Conservation (phyloP, 2,797 vertebrate genomes). For the Botia almorhae region DNA sequence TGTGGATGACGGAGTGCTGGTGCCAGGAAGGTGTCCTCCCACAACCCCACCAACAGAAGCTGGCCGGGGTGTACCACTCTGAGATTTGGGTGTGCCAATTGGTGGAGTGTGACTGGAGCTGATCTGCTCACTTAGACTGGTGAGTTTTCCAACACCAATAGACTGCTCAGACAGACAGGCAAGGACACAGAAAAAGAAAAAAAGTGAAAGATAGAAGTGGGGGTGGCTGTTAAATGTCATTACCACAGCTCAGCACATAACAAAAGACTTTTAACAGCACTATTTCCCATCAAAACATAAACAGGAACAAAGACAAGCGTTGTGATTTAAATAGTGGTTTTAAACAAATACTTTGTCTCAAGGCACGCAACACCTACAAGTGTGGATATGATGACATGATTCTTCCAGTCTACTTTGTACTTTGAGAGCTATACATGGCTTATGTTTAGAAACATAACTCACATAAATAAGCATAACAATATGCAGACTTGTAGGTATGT, state of each 20-base stretch:
- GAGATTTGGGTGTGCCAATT: conserved; percentile 86
- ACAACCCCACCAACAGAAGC: conserved; percentile 70
- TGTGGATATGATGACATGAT: conserved; percentile 22
- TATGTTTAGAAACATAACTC: conserved; percentile 1
- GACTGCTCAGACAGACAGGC: conserved; percentile 62
- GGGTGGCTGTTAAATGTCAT: background rate
- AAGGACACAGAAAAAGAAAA: conserved; percentile 1
- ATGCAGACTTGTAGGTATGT: background rate
- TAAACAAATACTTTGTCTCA: conserved; percentile 56
- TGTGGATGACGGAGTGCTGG: conserved; percentile 69
- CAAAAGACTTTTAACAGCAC: background rate
- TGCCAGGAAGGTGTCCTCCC: conserved; percentile 74
- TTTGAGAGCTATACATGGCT: background rate
- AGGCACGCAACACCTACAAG: conserved; percentile 55
- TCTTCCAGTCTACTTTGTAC: conserved; percentile 31
- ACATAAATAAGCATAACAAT: background rate
- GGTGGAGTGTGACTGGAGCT: conserved; percentile 83
- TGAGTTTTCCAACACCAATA: conserved; percentile 77
- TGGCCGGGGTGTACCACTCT: conserved; percentile 78
- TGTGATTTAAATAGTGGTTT: conserved; percentile 60
- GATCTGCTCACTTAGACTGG: conserved; percentile 82
- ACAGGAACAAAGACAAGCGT: conserved; percentile 66
- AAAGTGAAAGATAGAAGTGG: background rate
- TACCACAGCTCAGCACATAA: conserved; percentile 1
- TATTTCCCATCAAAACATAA: conserved; percentile 49